Base-by-base conservation (phyloP, 1,140 invertebrate genomes). In the Physella acuta region DNA sequence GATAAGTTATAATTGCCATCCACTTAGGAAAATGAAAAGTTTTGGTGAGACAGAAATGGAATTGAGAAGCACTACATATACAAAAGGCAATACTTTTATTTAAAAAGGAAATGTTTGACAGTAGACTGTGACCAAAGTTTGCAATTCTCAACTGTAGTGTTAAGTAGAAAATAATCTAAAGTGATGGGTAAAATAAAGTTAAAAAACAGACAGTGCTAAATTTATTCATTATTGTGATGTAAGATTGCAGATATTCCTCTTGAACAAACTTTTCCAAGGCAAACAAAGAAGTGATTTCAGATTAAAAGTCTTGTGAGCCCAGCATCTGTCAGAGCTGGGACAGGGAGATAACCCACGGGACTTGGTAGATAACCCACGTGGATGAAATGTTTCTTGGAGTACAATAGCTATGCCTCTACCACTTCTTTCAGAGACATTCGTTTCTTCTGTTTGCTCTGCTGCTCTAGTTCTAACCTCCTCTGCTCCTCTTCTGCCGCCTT, bases 401-500 rank as follows among this genome's bases (percentile, higher is more conserved):
- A 17, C 58, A 60, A 60, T 60, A 36, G 34, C 58, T 60, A 60
- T 5, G 30, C 16, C 24, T 11, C 31, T 14, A 3, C 33, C 3
- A 34, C 58, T 36, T 60, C 36, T 20, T 60, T 8, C n/a, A 34
- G 17, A 11, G 58, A 34, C 4, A 31, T 28, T 24, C 28, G 53
- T 70, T 75, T 76, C 64, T 75, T 81, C 64, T 79, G 75, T 73
- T 79, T 81, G 3, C 74, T 70, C 49, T 73, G 67, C 26, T 74
- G 59, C 55, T 82, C 79, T 4, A 72, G 73, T 64, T 82, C 78
- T 33, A 78, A 37, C 33, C 71, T 55, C 37, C 58, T 70, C 62
- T 75, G 73, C 58, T 82, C 79, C 51, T 84, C 81, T 65, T 75
- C 73, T 20, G 67, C 75, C 14, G 76, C 73, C 58, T 76, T 71